Evolutionary conservation across 2,888 invertebrate species (phyloP).

Genomic region (Zaprionus bogoriensis): DNA sequence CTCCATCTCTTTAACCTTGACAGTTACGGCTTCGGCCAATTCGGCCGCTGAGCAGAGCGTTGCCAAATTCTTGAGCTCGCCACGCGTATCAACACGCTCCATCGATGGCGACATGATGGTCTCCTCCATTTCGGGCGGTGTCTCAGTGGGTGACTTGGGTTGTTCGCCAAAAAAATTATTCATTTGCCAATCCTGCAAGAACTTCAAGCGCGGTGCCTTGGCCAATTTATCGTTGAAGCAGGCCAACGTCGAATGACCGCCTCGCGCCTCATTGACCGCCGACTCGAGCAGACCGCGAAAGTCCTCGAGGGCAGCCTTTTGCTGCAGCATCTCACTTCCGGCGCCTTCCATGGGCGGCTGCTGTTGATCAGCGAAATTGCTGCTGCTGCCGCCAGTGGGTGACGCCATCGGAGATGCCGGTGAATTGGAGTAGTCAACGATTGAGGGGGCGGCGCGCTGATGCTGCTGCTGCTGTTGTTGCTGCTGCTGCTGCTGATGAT

Average conservation of each 20-base stretch:
- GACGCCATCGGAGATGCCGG: constrained; percentile 80
- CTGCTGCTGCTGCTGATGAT: constrained; percentile 74
- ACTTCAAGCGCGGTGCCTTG: constrained; percentile 71
- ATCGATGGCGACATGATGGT: constrained; percentile 57
- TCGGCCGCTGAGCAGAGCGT: constrained; percentile 80
- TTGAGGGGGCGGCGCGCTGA: constrained; percentile 37
- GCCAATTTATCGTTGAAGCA: constrained; percentile 46
- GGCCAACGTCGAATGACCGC: constrained; percentile 46
- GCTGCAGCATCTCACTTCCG: constrained; percentile 40
- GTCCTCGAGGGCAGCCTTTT: constrained; percentile 60
- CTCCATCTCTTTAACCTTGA: constrained; percentile 43
- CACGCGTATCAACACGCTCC: constrained; percentile 55
- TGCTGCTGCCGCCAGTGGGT: constrained; percentile 64
- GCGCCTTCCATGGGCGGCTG: constrained; percentile 41
- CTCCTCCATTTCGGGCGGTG: constrained; percentile 78
- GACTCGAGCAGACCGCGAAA: constrained; percentile 66
- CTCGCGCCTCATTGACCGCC: constrained; percentile 63
- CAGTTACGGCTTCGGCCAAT: constrained; percentile 73
- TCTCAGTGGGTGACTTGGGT: constrained; percentile 83
- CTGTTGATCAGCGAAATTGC: constrained; percentile 48
- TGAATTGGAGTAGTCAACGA: constrained; percentile 76
- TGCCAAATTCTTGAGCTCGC: constrained; percentile 79
- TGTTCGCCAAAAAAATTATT: constrained; percentile 82
- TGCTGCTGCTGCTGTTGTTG: constrained; percentile 55
- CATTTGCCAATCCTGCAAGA: constrained; percentile 82